Conservation (phyloP, 1,140 invertebrate species). For the Eriosoma lanigerum region DNA sequence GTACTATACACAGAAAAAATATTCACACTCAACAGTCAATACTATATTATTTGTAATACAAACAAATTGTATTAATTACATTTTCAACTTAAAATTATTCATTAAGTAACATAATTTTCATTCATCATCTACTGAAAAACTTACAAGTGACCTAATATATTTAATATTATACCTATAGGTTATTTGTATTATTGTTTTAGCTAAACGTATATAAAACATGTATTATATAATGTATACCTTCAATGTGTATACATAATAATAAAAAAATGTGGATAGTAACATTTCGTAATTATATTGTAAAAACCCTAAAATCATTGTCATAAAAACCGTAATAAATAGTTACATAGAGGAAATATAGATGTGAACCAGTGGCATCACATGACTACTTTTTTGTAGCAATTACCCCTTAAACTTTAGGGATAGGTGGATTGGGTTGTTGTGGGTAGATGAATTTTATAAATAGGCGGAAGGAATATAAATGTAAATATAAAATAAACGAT, state of each 20-base stretch:
- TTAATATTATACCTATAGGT: too few species aligned
- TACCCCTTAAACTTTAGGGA: too few species aligned
- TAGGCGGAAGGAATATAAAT: too few species aligned
- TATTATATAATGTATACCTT: slow-evolving; percentile 27
- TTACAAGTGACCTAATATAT: background rate
- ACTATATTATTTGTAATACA: too few species aligned
- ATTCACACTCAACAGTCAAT: background rate
- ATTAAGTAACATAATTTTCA: background rate
- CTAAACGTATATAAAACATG: slow-evolving; percentile 6
- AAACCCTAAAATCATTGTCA: background rate
- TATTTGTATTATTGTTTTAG: slow-evolving; percentile 18
- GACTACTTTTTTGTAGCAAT: too few species aligned
- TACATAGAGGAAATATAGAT: too few species aligned
- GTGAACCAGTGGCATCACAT: too few species aligned
- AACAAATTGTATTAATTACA: background rate
- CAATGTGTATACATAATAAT: background rate
- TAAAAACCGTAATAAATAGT: too few species aligned
- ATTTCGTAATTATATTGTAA: slow-evolving; percentile 7
- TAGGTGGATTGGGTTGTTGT: too few species aligned
- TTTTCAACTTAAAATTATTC: background rate
- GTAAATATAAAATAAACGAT: too few species aligned
- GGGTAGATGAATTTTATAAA: too few species aligned
- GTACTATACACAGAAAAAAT: background rate
- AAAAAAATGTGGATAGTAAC: slow-evolving; percentile 14
- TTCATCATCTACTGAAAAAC: background rate